Evolutionary conservation across 2,113 vertebrate genomes (phyloP).

Genomic region (Ceyx margarethae): DNA sequence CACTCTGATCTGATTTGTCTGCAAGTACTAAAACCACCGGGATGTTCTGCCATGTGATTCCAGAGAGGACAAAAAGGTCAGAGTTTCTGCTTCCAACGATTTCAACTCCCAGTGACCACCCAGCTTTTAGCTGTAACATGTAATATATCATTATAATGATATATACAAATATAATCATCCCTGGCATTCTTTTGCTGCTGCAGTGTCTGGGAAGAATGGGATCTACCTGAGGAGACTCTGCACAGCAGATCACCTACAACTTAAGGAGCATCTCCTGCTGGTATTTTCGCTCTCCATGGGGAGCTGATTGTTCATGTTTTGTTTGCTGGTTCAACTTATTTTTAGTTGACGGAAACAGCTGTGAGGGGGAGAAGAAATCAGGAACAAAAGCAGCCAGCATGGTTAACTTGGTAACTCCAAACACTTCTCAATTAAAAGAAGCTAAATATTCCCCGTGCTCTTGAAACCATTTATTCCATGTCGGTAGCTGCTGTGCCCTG

Average conservation of each 20-base stretch:
- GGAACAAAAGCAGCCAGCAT: not conserved
- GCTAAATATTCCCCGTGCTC: not conserved
- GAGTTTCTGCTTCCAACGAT: not conserved
- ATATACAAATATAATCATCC: not conserved
- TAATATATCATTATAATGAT: no score
- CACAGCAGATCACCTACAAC: not conserved
- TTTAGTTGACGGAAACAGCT: constrained; percentile 50
- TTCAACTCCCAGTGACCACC: not conserved
- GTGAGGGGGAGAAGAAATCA: constrained; percentile 34
- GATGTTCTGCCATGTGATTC: not conserved
- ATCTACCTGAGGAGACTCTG: not conserved
- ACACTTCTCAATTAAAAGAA: not conserved
- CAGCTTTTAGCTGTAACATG: not conserved
- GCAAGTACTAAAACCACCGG: not conserved
- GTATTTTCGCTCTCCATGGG: not conserved
- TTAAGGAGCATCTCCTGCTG: not conserved
- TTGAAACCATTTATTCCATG: not conserved
- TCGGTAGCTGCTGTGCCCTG: not conserved
- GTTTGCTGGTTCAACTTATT: constrained; percentile 4
- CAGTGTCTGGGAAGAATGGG: not conserved
- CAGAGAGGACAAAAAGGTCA: not conserved
- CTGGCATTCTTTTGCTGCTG: not conserved
- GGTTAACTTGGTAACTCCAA: constrained; percentile 25
- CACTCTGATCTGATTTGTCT: not conserved
- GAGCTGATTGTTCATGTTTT: not conserved